Evolutionary conservation across 2,888 invertebrate genomes (phyloP).

Genomic region (Lithophane semibrunnea): DNA sequence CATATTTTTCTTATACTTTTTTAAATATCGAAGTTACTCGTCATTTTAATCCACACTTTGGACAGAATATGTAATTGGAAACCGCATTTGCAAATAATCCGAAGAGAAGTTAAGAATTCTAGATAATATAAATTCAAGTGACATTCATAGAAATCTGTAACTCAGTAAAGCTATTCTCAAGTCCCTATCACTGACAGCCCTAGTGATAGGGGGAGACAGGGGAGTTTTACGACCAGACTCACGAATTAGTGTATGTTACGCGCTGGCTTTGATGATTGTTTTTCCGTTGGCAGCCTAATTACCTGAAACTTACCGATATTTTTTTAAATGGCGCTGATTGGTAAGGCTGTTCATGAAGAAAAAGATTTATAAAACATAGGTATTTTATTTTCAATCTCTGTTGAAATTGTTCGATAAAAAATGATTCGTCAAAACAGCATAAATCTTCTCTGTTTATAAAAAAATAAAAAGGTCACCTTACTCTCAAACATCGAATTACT

Average conservation of each 20-base stretch:
- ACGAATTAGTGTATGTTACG: slow-evolving; percentile 60
- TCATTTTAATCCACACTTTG: background rate
- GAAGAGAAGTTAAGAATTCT: too few relatives aligned
- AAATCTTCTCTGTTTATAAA: background rate
- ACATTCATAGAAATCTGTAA: background rate
- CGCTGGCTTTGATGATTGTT: slow-evolving; percentile 52
- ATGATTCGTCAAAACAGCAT: background rate
- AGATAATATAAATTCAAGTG: background rate
- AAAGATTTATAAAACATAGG: background rate
- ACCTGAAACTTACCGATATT: background rate
- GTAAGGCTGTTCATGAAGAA: background rate
- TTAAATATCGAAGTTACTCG: background rate
- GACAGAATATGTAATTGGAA: background rate
- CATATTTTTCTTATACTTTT: background rate
- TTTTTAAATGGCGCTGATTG: background rate
- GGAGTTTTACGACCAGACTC: slow-evolving; percentile 50
- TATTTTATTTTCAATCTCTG: background rate
- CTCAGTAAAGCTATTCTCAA: background rate
- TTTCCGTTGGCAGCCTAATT: slow-evolving; percentile 29
- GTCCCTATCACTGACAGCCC: slow-evolving; percentile 27
- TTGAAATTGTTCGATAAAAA: background rate
- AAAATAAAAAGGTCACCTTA: background rate
- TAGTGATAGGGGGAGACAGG: slow-evolving; percentile 30
- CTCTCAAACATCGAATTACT: background rate
- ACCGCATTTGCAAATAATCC: too few relatives aligned